phyloP scores from a whole-genome alignment of 2,113 vertebrate genomes.

The Actenoides hombroni region DNA sequence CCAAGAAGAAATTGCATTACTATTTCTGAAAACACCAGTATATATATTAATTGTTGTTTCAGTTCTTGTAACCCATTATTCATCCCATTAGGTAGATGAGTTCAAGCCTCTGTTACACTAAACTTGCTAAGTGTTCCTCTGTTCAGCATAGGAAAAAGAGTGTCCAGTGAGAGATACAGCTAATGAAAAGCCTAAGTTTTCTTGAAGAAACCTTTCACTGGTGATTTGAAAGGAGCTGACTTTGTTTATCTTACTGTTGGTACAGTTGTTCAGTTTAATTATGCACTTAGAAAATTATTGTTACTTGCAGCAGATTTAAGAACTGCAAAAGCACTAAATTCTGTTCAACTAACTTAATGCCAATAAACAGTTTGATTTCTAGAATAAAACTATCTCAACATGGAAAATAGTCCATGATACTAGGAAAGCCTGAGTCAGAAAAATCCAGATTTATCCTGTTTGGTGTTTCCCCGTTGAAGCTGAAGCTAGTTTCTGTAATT shows the following conservation, averaged over 20 bases:
- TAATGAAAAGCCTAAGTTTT: neutral
- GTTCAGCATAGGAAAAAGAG: fast-evolving
- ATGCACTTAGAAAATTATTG: neutral
- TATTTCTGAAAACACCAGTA: neutral
- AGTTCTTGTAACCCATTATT: neutral
- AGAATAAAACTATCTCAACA: neutral
- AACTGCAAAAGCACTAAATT: neutral
- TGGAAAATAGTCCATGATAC: neutral
- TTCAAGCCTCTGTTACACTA: neutral
- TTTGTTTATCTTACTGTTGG: neutral
- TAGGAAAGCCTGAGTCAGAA: neutral
- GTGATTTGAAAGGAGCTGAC: neutral
- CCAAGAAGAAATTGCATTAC: neutral
- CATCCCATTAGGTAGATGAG: neutral
- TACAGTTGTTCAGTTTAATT: neutral
- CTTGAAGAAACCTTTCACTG: neutral
- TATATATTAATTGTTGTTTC: fast-evolving
- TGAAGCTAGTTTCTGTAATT: neutral
- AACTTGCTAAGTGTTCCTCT: fast-evolving
- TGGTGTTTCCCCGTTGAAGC: neutral
- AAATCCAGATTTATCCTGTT: neutral
- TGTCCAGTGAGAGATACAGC: neutral
- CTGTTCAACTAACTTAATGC: neutral
- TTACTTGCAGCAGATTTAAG: neutral
- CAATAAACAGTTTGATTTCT: neutral